These are phyloP conservation scores for Rhamnusium bicolor DNA, from an alignment of 2,888 invertebrate genomes.

Conservation along the genomic window DNA sequence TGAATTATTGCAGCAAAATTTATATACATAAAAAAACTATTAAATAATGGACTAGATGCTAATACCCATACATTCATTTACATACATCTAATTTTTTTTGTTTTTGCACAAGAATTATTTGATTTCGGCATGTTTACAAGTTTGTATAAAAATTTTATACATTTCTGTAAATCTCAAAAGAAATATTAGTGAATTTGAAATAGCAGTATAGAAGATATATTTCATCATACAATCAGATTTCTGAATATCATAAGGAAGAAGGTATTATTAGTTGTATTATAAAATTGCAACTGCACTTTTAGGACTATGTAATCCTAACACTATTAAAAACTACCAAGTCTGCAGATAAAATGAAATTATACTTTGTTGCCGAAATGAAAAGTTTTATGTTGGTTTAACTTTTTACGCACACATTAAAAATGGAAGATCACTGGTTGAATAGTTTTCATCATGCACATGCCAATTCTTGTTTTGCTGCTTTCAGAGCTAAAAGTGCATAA, in stretches of 20 bases:
- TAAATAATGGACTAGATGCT: not conserved
- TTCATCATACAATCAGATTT: slow-evolving; percentile 10
- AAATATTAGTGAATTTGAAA: not conserved
- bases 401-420: not conserved
- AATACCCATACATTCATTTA: not conserved
- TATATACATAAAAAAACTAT: not conserved
- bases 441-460: slow-evolving; percentile 72
- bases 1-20: not conserved
- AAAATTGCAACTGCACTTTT: slow-evolving; percentile 6
- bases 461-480: slow-evolving; percentile 74
- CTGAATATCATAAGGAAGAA: slow-evolving; percentile 16
- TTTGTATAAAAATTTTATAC: too few relatives aligned
- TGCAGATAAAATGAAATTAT: not conserved
- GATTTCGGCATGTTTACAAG: too few relatives aligned
- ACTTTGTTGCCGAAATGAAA: slow-evolving; percentile 1
- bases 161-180: too few relatives aligned
- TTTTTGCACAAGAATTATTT: not conserved
- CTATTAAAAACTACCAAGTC: not conserved
- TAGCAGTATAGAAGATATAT: not conserved
- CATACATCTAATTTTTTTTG: too few relatives aligned
- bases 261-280: not conserved
- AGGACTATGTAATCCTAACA: slow-evolving; percentile 4
- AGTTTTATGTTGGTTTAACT: not conserved
- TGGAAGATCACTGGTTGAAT: slow-evolving; percentile 43
- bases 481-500: slow-evolving; percentile 69